Base-by-base conservation (phyloP, 1,140 invertebrate species). In the Danaus melanippus region DNA sequence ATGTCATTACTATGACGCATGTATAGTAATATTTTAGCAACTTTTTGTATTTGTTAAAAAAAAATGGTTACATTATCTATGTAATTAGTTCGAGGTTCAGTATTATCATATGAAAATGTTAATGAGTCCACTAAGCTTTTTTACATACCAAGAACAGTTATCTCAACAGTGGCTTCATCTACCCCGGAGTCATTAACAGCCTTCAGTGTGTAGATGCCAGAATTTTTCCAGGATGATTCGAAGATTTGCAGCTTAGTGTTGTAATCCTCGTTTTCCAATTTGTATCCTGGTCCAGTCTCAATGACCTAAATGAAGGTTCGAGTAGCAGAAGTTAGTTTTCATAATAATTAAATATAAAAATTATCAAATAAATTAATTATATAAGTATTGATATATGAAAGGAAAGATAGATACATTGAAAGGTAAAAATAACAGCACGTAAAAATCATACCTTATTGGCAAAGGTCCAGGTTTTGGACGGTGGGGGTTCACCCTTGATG, bases 401-500 rank as follows among this genome's bases (percentile, higher is more conserved):
- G 10, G 17, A 12, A 8, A 10, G 11, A 10, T 46, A 12, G 10
- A 8, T 10, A 46, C 11, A 0, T 32, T 32, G 7, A 32, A 32
- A 32, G 17, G 17, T 21, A 32, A 32, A 4, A 32, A 32, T 32
- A 32, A 32, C 6, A 32, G 21, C 21, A 5, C 2, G 21, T 8
- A n/a, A n/a, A n/a, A 4, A 0, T 46, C 11, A 43, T 42, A 90
- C 88, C 72, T 92, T 91, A 41, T 90, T 91, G 45, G 90, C 92
- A 62, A 97, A 92, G 41, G 90, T 92, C 98, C 98, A 99, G 10
- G 92, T 94, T 55, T 96, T 92, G 42, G 91, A 94, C 88, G 98
- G 97, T 79, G 97, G 94, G 42, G 98, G 98, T 89, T 98, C 96
- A 79, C 97, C 98, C 72, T 94, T 95, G 50, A 98, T 94, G 76